Evolutionary conservation across 2,797 vertebrate species (phyloP).

Genomic region (Gadopsis marmoratus): DNA sequence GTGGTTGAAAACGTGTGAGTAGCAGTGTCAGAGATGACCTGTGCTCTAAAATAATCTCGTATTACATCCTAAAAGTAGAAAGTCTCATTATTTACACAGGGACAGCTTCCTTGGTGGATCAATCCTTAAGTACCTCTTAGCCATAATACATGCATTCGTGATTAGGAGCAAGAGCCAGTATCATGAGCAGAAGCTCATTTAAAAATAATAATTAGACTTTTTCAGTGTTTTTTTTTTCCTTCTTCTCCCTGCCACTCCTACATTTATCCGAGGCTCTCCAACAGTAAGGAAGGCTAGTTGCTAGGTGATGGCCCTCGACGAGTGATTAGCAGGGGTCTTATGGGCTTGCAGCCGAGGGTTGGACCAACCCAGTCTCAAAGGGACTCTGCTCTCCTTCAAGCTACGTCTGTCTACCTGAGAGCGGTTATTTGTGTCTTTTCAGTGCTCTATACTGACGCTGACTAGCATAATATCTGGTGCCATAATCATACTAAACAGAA

Average conservation of each 20-base stretch:
- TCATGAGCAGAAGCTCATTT: slow-evolving; percentile 20
- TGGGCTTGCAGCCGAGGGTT: slow-evolving; percentile 29
- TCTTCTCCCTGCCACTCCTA: slow-evolving; percentile 3
- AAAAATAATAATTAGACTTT: slow-evolving; percentile 34
- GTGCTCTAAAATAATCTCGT: slow-evolving; percentile 61
- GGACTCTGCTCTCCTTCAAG: slow-evolving; percentile 43
- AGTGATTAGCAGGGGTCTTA: slow-evolving; percentile 59
- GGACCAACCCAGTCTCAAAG: slow-evolving; percentile 35
- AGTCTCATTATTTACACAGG: slow-evolving; percentile 55
- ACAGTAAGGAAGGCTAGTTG: slow-evolving; percentile 62
- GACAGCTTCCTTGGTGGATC: slow-evolving; percentile 24
- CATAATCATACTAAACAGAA: slow-evolving; percentile 47
- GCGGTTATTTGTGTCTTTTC: slow-evolving; percentile 54
- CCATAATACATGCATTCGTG: slow-evolving; percentile 13
- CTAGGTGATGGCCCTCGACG: slow-evolving; percentile 73
- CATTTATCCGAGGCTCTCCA: slow-evolving; percentile 34
- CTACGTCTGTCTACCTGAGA: slow-evolving; percentile 45
- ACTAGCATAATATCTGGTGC: background rate
- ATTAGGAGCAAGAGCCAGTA: slow-evolving; percentile 12
- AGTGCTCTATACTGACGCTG: slow-evolving; percentile 2
- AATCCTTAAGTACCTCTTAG: slow-evolving; percentile 29
- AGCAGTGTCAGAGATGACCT: slow-evolving; percentile 66
- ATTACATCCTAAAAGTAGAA: slow-evolving; percentile 55
- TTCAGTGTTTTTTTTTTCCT: slow-evolving; percentile 2
- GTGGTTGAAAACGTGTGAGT: slow-evolving; percentile 72